A percentile compares a stretch with the other conserved stretches of the same genome.
These are phyloP conservation scores for Lamproptera curius DNA, from an alignment of 2,888 invertebrate genomes.

Conservation along the genomic window DNA sequence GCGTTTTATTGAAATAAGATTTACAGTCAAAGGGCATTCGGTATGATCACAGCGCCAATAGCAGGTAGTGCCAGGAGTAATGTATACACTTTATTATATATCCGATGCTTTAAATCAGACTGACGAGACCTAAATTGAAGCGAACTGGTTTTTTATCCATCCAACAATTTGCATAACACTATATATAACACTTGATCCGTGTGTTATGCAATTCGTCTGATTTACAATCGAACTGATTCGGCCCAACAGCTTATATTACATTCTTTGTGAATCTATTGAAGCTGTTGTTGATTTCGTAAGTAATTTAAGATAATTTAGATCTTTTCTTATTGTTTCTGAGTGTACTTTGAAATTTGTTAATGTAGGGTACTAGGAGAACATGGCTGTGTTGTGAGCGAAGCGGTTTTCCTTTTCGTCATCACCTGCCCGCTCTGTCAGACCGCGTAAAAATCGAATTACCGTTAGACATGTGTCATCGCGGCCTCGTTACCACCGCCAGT, in stretches of 20 bases:
- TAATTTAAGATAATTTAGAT: not conserved
- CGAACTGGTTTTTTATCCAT: slow-evolving; percentile 39
- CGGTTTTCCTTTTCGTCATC: slow-evolving; percentile 30
- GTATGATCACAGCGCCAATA: too few relatives aligned
- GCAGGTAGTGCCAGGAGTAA: too few relatives aligned
- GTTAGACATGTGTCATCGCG: slow-evolving; percentile 75
- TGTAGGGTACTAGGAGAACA: not conserved
- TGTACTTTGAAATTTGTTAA: too few relatives aligned
- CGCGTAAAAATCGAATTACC: slow-evolving; percentile 65
- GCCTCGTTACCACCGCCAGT: slow-evolving; percentile 55
- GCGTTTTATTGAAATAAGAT: slow-evolving; percentile 13
- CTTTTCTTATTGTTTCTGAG: too few relatives aligned
- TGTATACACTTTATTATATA: too few relatives aligned
- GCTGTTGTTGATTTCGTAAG: not conserved
- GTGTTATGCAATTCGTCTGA: slow-evolving; percentile 34
- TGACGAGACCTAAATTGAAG: slow-evolving; percentile 36
- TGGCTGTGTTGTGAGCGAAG: slow-evolving; percentile 3
- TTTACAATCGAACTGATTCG: slow-evolving; percentile 4
- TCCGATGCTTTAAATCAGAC: slow-evolving; percentile 31
- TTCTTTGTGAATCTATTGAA: not conserved
- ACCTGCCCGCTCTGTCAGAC: slow-evolving; percentile 41
- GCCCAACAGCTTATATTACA: not conserved
- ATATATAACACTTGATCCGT: slow-evolving; percentile 34
- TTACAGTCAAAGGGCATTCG: slow-evolving; percentile 14
- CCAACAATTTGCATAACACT: slow-evolving; percentile 44